Evolutionary conservation across 2,888 invertebrate genomes (phyloP), one percentile per base, ranked within the genome.

Genomic region (Drosophila paracracens): DNA sequence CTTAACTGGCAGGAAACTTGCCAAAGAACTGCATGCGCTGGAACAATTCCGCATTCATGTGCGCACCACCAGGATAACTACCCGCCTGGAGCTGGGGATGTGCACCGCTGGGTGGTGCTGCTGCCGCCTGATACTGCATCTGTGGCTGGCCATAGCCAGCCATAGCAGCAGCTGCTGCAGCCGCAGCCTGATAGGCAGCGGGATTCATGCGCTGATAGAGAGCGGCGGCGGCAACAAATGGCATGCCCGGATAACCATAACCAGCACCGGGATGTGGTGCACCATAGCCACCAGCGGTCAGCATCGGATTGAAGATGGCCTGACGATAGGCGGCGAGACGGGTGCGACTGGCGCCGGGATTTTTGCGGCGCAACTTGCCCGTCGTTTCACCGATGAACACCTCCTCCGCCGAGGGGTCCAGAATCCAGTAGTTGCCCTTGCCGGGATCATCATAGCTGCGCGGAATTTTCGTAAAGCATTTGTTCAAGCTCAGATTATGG

Each of bases 341-440:
- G 16, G 97, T 97, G 69, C 98, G 94, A 10, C 98, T 97, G 0
- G 98, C 98, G 0, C 98, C 97, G 1, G 98, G 98, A 33, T 98
- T 97, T 73, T 98, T 94, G 68, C 99, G 94, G 7, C 99, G 95
- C 68, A 99, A 94, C 94, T 99, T 99, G 3, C 99, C 99, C 0
- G 99, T 99, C 0, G 98, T 98, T 1, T 98, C 98, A 0, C 99
- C 99, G 91, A 99, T 99, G 93, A 99, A 99, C 18, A 99, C 99
- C 90, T 99, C 99, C 91, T 99, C 99, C 63, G 98, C 97, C n/a
- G 97, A 97, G 31, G 98, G 97, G 92, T 99, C 99, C 92, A 99
- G 93, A 97, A 99, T 99, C 99, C 99, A 99, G 94, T 99, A 99
- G 94, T 99, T 99, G 3, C 99, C 99, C 93, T 99, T 99, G 33